Base-by-base conservation (phyloP, 2,888 invertebrate genomes). In the Troglohyphantes excavatus region DNA sequence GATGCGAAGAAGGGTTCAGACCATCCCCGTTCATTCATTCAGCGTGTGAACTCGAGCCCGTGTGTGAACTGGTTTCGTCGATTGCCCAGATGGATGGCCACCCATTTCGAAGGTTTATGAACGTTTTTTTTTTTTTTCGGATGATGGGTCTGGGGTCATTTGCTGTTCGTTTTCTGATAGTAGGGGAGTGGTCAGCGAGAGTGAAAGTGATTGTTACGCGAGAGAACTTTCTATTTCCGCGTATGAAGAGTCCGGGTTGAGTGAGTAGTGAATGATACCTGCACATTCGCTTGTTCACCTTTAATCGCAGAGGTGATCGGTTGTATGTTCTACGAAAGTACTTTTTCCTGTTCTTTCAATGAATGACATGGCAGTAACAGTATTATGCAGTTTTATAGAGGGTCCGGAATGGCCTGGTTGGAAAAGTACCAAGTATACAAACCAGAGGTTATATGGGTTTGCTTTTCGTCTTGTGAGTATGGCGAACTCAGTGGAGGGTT, bases 31-130 rank as follows among this genome's bases (percentile, higher is more conserved):
- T 72, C 29, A 72, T 29, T 21, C 59, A 39, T 72, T 68, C 53
- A 53, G 13, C n/a, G 13, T 17, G n/a, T n/a, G 53, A n/a, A 33
- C 53, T 33, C 27, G 29, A 26, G 53, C 29, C 23, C 33, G 17
- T 29, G 70, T 43, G 72, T 46, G 83, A 83, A 83, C 83, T 39
- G 83, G 83, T 73, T 83, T 72, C 21, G 13, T n/a, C 19, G 39
- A 19, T 21, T 23, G n/a, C 11, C 23, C 19, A 83, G 83, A 83
- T 65, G 73, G 27, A 73, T 73, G 83, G 46, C 83, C 83, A 83
- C 83, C 70, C 83, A 61, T 72, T 73, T 26, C 13, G 26, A 27
- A 61, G 43, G 63, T 73, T 83, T 53, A 17, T 53, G 43, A 65
- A 82, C 46, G 19, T 43, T n/a, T 72, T 43, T 46, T 61, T 65